These are phyloP conservation scores for Lethocerus indicus DNA, from an alignment of 1,140 invertebrate genomes.

Conservation along the genomic window DNA sequence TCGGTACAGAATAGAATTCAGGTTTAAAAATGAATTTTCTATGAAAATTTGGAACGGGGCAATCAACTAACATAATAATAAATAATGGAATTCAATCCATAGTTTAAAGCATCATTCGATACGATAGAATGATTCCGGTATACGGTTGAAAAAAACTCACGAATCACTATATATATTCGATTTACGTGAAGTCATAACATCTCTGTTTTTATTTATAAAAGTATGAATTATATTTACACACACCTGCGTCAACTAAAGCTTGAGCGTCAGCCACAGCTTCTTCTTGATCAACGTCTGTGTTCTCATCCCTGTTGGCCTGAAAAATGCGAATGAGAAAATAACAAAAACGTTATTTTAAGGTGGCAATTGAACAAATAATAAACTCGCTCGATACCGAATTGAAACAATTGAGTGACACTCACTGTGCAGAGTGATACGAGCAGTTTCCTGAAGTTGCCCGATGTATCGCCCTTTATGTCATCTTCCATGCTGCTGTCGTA, in stretches of 20 bases:
- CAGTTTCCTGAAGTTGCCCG: conserved; percentile 82
- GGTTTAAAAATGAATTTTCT: too few relatives aligned
- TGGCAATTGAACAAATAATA: not conserved
- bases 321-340: not conserved
- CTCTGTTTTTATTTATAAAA: too few relatives aligned
- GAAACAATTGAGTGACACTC: too few relatives aligned
- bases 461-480: conserved; percentile 83
- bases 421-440: conserved; percentile 54
- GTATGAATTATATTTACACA: not conserved
- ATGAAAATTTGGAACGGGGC: too few relatives aligned
- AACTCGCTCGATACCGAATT: not conserved
- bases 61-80: too few relatives aligned
- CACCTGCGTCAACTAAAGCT: conserved; percentile 33
- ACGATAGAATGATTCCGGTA: too few relatives aligned
- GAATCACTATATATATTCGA: too few relatives aligned
- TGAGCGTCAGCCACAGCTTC: conserved; percentile 35
- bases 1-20: too few relatives aligned
- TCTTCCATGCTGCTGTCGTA: conserved; percentile 71
- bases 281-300: conserved; percentile 37
- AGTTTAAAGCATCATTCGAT: too few relatives aligned
- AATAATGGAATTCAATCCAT: too few relatives aligned
- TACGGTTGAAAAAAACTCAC: too few relatives aligned
- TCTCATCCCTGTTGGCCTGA: conserved; percentile 67
- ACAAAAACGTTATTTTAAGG: not conserved
- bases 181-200: too few relatives aligned